Evolutionary conservation across 2,113 vertebrate species (phyloP).

Genomic region (Stigmatopora argus): DNA sequence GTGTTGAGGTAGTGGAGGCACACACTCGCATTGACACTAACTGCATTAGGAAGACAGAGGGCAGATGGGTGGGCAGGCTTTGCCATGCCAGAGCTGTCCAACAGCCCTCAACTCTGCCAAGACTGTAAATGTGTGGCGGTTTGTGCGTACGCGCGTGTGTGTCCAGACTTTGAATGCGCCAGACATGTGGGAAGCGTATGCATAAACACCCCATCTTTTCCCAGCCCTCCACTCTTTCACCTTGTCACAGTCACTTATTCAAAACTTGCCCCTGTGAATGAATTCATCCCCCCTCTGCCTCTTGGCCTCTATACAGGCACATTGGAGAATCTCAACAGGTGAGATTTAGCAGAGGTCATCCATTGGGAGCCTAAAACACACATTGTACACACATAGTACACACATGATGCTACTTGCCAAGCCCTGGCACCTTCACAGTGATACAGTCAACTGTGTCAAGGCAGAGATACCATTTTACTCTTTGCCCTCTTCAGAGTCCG

Average conservation of each 20-base stretch:
- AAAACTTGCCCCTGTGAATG: slow-evolving; percentile 52
- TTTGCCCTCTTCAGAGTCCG: slow-evolving; percentile 38
- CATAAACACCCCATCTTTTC: slow-evolving; percentile 52
- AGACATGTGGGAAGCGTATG: slow-evolving; percentile 52
- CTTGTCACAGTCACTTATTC: slow-evolving; percentile 66
- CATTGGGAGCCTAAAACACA: slow-evolving; percentile 39
- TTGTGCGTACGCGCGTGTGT: slow-evolving; percentile 21
- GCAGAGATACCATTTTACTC: slow-evolving; percentile 45
- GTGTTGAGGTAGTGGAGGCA: slow-evolving; percentile 32
- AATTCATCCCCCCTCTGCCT: slow-evolving; percentile 41
- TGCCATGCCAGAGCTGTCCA: slow-evolving; percentile 58
- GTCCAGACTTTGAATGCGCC: slow-evolving; percentile 48
- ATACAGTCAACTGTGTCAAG: slow-evolving; percentile 55
- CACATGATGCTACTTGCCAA: slow-evolving; percentile 46
- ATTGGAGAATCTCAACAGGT: slow-evolving; percentile 62
- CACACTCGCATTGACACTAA: slow-evolving; percentile 47
- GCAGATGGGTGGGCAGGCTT: slow-evolving; percentile 66
- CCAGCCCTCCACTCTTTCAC: slow-evolving; percentile 51
- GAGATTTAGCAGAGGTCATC: slow-evolving; percentile 56
- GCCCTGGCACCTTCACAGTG: slow-evolving; percentile 41
- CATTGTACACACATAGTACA: slow-evolving; percentile 6
- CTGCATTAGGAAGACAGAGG: slow-evolving; percentile 57
- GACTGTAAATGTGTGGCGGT: slow-evolving; percentile 41
- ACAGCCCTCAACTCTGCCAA: slow-evolving; percentile 56
- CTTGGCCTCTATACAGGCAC: slow-evolving; percentile 24